phyloP scores from a whole-genome alignment of 2,113 vertebrate species.

The Hyperoodon ampullatus region DNA sequence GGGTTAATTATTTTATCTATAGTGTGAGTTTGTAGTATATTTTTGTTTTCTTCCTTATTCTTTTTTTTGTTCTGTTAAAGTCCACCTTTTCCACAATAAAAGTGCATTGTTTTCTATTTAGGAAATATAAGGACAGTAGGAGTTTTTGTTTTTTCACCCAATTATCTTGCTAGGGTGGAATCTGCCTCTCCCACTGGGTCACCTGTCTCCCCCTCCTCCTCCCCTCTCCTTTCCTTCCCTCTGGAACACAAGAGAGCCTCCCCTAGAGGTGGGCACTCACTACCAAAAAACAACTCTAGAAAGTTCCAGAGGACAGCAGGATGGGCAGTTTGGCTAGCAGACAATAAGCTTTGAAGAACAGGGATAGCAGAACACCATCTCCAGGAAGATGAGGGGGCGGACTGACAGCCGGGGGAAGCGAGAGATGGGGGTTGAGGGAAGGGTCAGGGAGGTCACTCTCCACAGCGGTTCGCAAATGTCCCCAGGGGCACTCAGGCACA shows the following conservation, averaged over 20 bases:
- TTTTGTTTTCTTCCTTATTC: constrained; percentile 13
- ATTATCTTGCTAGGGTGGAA: not conserved
- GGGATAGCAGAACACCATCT: not conserved
- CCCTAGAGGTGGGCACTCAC: not conserved
- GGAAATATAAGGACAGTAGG: not conserved
- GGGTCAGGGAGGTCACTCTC: fast-evolving
- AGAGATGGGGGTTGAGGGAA: not conserved
- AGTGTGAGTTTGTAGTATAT: not conserved
- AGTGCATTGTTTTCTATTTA: not conserved
- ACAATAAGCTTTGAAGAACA: not conserved
- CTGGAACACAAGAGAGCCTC: not conserved
- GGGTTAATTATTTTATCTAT: not conserved
- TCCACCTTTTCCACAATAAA: not conserved
- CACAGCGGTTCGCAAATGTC: fast-evolving
- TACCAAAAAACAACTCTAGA: not conserved
- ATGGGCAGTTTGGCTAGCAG: not conserved
- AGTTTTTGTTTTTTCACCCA: not conserved
- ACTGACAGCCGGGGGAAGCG: fast-evolving
- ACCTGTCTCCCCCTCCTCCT: not conserved
- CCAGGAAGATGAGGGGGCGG: not conserved
- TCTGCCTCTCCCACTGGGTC: not conserved
- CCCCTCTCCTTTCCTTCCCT: not conserved
- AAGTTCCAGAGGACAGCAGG: not conserved
- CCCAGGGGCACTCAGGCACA: not conserved
- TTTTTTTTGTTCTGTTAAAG: not conserved